These are phyloP conservation scores for Xanthia icteritia DNA, from an alignment of 2,888 invertebrate genomes.

Conservation along the genomic window DNA sequence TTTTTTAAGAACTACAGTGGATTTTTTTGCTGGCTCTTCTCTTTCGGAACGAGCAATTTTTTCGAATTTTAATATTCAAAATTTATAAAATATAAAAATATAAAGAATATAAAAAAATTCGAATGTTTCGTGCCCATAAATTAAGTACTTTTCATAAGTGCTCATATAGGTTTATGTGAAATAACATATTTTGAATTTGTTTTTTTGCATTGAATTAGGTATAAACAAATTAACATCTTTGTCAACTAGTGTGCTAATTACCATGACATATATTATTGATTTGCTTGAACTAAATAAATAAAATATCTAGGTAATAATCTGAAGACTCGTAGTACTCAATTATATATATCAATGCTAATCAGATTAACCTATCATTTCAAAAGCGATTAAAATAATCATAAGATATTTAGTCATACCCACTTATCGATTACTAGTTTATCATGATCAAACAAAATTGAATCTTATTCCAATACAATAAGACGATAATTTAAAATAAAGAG, in stretches of 20 bases:
- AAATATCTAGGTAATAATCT: conserved; percentile 25
- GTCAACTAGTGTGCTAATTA: background rate
- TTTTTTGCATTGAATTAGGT: too few species aligned
- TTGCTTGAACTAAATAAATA: conserved; percentile 14
- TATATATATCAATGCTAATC: conserved; percentile 21
- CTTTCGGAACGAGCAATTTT: too few species aligned
- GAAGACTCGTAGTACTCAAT: background rate
- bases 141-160: too few species aligned
- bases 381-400: conserved; percentile 56
- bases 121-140: too few species aligned
- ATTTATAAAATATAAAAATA: too few species aligned
- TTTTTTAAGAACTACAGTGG: too few species aligned
- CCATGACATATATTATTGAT: conserved; percentile 20
- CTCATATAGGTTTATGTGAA: too few species aligned
- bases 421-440: conserved; percentile 5
- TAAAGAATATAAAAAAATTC: too few species aligned
- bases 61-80: too few species aligned
- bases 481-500: conserved; percentile 6
- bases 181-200: too few species aligned
- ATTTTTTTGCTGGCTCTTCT: too few species aligned
- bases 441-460: conserved; percentile 22
- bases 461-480: conserved; percentile 30
- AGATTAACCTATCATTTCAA: conserved; percentile 36
- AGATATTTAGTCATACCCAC: conserved; percentile 34
- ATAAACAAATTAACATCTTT: too few species aligned